Base-by-base conservation (phyloP, 92 coral and sea anemone species). In the Epizoanthus stellaris region DNA sequence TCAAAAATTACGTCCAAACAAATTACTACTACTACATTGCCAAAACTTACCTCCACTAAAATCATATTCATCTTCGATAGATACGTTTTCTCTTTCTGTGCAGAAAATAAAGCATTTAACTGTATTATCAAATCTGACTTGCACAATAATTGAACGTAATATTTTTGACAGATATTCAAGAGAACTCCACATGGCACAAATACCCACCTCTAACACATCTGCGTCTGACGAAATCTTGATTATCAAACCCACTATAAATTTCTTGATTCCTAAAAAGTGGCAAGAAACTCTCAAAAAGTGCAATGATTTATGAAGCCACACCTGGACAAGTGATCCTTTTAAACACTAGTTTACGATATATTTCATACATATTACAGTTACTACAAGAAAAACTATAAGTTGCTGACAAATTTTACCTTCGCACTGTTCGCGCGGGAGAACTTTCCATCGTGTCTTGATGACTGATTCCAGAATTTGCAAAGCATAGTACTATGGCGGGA, bases 371-470 rank as follows among this genome's bases (percentile, higher is more conserved):
- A 40, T 0, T 38, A 30, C n/a, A 68, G n/a, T n/a, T n/a, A n/a
- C n/a, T n/a, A n/a, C n/a, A n/a, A 1, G n/a, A 4, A n/a, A 23
- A 2, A 19, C 19, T 16, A 66, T 63, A 58, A 6, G 38, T 71
- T 25, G 20, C 69, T 20, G 58, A 74, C 65, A 42, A 34, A 64
- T 21, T 82, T 73, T 65, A 93, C 99, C 99, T 86, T 97, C 99
- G 58, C 99, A 94, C 84, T 97, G 98, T 38, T 97, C 99, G 21
- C 90, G 85, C 68, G 99, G 99, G 17, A 97, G 92, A 73, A 97
- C 93, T 91, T 95, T 97, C 99, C 99, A 97, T 66, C 99, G 92
- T 11, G 97, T 97, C 86, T 97, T 97, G 65, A 97, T 97, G 21
- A 97, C 98, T 25, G 92, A 89, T 86, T 97, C 99, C 88, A 97